These are phyloP conservation scores for Isaurus tuberculatus DNA, from an alignment of 92 coral and sea anemone species.

Conservation along the genomic window DNA sequence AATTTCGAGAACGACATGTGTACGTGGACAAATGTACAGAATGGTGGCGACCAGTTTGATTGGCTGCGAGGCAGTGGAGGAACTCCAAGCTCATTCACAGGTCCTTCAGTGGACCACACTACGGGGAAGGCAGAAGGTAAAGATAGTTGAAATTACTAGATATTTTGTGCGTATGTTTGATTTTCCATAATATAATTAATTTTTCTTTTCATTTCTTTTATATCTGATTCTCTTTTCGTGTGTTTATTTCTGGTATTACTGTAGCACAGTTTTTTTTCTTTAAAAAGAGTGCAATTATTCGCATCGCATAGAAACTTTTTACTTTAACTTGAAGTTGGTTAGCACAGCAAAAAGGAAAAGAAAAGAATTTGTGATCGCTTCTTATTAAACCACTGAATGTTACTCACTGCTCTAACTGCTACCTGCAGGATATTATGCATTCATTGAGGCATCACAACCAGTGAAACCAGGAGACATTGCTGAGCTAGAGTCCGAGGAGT, in stretches of 20 bases:
- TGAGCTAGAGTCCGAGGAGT: slow-evolving; percentile 82
- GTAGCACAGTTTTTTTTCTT: too few relatives aligned
- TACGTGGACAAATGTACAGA: slow-evolving; percentile 83
- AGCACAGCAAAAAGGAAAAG: too few relatives aligned
- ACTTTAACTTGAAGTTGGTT: too few relatives aligned
- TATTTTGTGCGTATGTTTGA: too few relatives aligned
- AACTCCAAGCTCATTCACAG: slow-evolving; percentile 81
- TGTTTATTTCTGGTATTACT: too few relatives aligned
- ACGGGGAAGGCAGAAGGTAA: slow-evolving; percentile 77
- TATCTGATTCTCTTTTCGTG: too few relatives aligned
- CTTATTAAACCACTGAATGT: too few relatives aligned
- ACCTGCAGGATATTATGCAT: slow-evolving; percentile 81
- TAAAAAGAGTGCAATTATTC: too few relatives aligned
- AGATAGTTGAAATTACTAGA: neutral
- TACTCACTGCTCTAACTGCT: neutral
- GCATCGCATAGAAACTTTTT: too few relatives aligned
- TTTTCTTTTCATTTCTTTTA: too few relatives aligned
- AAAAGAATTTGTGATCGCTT: neutral
- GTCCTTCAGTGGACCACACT: slow-evolving; percentile 88
- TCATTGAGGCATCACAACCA: slow-evolving; percentile 89
- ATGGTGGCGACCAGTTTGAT: slow-evolving; percentile 82
- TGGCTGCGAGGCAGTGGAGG: slow-evolving; percentile 86
- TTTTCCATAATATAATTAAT: too few relatives aligned
- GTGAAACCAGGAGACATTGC: slow-evolving; percentile 79
- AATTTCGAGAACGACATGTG: slow-evolving; percentile 88